Evolutionary conservation across 2,797 vertebrate genomes (phyloP).

Genomic region (Catharus ustulatus): DNA sequence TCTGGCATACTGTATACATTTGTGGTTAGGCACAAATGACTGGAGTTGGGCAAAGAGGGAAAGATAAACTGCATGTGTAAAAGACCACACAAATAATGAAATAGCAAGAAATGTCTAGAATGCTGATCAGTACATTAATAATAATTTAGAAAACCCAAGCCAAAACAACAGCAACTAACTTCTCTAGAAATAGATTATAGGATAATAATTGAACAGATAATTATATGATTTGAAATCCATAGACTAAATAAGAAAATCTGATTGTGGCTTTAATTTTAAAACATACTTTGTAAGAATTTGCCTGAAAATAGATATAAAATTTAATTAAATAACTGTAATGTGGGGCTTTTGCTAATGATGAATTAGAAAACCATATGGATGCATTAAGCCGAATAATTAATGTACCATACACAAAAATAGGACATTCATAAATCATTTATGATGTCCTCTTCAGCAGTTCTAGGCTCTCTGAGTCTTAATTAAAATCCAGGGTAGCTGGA

Average conservation of each 20-base stretch:
- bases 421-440: constrained; percentile 70
- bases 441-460: constrained; percentile 55
- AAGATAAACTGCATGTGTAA: not conserved
- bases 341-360: constrained; percentile 51
- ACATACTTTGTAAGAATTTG: constrained; percentile 52
- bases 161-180: not conserved
- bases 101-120: not conserved
- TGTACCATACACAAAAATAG: constrained; percentile 62
- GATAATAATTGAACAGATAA: constrained; percentile 8
- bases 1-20: not conserved
- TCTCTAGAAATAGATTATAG: not conserved
- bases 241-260: constrained; percentile 30
- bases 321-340: constrained; percentile 54
- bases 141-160: not conserved
- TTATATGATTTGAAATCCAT: constrained; percentile 29
- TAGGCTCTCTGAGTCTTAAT: constrained; percentile 71
- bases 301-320: constrained; percentile 53
- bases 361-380: constrained; percentile 64
- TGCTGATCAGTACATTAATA: not conserved
- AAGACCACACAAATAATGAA: not conserved
- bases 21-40: not conserved
- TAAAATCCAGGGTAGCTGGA: constrained; percentile 64
- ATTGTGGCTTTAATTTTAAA: constrained; percentile 47
- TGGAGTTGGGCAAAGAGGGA: not conserved
- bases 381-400: constrained; percentile 72